Evolutionary conservation across 2,797 vertebrate species (phyloP).

Genomic region (Linurgus olivaceus): DNA sequence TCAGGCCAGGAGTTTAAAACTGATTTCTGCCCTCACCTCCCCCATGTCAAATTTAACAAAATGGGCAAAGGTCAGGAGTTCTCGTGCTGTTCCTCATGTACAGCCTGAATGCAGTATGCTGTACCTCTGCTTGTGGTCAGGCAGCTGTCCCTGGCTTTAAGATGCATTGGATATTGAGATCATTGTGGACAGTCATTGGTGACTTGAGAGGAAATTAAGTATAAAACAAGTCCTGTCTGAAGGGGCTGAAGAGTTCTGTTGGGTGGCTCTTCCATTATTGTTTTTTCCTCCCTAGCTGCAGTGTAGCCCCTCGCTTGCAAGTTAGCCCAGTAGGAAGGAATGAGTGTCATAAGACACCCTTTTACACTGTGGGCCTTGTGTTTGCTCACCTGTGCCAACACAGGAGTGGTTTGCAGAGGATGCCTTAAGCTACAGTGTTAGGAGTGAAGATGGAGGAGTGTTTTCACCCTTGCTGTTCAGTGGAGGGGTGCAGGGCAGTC

Average conservation of each 20-base stretch:
- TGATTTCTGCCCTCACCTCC: background rate
- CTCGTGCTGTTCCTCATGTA: rapidly evolving
- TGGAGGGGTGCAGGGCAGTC: background rate
- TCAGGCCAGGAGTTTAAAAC: background rate
- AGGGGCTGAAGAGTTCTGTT: background rate
- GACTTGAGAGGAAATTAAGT: background rate
- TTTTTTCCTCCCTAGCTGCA: background rate
- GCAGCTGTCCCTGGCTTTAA: background rate
- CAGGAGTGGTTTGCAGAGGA: background rate
- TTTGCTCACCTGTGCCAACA: slow-evolving; percentile 43
- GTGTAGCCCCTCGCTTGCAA: background rate
- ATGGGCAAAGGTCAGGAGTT: background rate
- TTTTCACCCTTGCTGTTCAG: background rate
- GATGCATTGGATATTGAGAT: background rate
- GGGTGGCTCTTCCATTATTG: rapidly evolving
- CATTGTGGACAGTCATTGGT: background rate
- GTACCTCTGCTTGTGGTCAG: background rate
- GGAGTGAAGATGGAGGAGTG: background rate
- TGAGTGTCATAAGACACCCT: background rate
- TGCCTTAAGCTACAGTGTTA: background rate
- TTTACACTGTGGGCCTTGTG: background rate
- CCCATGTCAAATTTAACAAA: background rate
- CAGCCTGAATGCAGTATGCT: background rate
- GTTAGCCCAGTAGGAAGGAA: background rate
- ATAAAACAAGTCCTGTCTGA: background rate